A percentile compares a stretch with the other conserved stretches of the same genome.
Conservation (phyloP, 35 echinoderm and acorn worm species). For the Heliocidaris erythrogramma region DNA sequence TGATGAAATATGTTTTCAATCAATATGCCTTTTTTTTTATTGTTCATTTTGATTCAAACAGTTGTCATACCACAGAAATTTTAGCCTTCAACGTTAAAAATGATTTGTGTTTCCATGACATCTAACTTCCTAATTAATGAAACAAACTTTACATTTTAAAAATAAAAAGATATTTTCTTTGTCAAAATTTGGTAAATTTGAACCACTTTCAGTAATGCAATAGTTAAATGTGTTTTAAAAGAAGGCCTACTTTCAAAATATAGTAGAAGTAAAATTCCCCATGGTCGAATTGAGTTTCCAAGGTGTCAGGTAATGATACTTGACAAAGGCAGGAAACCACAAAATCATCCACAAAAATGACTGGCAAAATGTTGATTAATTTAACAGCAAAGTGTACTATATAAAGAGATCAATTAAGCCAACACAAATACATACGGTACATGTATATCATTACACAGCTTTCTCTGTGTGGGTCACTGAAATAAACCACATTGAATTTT, state of each 20-base stretch:
- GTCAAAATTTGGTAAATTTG: not conserved
- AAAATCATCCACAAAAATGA: slow-evolving; percentile 15
- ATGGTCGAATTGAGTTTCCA: not conserved
- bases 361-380: not conserved
- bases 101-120: too few species aligned
- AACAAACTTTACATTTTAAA: not conserved
- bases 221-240: not conserved
- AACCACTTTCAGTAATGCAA: not conserved
- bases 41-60: too few species aligned
- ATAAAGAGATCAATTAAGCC: not conserved
- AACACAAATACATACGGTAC: not conserved
- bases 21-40: too few species aligned
- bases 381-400: not conserved
- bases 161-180: not conserved
- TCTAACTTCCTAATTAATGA: not conserved
- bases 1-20: too few species aligned
- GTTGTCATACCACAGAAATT: too few species aligned
- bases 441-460: not conserved
- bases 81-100: too few species aligned
- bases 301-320: not conserved
- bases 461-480: not conserved
- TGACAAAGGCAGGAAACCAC: not conserved
- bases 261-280: not conserved
- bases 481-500: too few species aligned
- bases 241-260: not conserved